Percentiles rank a stretch among this genome's conserved stretches.
Conservation (phyloP, 2,113 vertebrate genomes). For the Hemibagrus wyckioides region DNA sequence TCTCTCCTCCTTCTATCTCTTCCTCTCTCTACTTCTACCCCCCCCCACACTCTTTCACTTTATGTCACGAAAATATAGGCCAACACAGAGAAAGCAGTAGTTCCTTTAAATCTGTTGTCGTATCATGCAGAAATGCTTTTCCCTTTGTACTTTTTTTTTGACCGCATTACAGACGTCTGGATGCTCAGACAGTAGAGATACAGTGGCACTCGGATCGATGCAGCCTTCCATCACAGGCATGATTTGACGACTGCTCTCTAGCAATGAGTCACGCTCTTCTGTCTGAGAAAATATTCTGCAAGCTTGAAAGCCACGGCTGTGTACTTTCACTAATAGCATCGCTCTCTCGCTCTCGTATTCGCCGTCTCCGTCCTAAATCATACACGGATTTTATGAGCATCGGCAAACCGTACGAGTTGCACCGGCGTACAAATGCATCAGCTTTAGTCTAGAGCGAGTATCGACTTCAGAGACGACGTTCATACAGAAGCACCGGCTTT, state of each 20-base stretch:
- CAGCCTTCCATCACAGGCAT: not conserved
- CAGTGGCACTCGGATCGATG: not conserved
- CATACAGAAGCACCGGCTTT: not conserved
- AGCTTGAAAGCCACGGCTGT: slow-evolving; percentile 8
- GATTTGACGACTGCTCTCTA: not conserved
- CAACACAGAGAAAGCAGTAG: slow-evolving; percentile 16
- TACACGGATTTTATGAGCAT: not conserved
- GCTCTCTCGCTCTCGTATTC: not conserved
- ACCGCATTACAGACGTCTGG: not conserved
- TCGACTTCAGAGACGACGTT: not conserved
- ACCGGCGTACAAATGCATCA: not conserved
- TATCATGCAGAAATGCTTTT: not conserved
- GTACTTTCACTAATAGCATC: not conserved
- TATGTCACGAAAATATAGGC: not conserved
- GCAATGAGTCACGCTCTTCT: slow-evolving; percentile 21
- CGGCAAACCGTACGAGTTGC: no score
- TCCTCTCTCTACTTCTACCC: no score
- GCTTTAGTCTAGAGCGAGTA: not conserved
- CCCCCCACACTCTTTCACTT: not conserved
- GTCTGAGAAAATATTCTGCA: not conserved
- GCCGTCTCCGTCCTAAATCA: slow-evolving; percentile 1
- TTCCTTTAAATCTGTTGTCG: not conserved
- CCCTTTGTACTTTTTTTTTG: not conserved
- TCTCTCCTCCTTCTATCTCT: not conserved
- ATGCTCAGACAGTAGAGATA: not conserved